phyloP scores from a whole-genome alignment of 2,888 invertebrate genomes.

The Drosophila niveifrons region DNA sequence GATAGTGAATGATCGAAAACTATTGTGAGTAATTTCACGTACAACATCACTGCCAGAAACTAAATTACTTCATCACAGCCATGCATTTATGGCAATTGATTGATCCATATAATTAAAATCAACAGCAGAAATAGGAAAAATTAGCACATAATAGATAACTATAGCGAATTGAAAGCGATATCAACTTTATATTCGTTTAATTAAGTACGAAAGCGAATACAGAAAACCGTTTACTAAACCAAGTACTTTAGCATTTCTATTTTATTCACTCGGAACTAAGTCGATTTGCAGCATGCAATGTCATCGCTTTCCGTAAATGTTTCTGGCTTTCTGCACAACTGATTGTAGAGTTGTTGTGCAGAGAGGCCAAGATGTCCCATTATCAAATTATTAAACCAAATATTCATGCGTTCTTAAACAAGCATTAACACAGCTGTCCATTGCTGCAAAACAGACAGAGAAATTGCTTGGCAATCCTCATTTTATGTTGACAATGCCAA shows the following conservation, averaged over 20 bases:
- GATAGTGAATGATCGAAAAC: constrained; percentile 31
- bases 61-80: constrained; percentile 15
- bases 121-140: neutral
- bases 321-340: neutral
- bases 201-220: neutral
- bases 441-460: constrained; percentile 1
- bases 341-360: neutral
- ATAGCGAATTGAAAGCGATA: too few species aligned
- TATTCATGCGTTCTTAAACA: neutral
- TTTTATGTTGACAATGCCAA: constrained; percentile 32
- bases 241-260: neutral
- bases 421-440: neutral
- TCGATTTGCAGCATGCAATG: neutral
- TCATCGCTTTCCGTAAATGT: neutral
- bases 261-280: neutral
- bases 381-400: constrained; percentile 11
- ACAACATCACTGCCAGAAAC: neutral
- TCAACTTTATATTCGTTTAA: neutral
- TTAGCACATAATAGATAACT: neutral
- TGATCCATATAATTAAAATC: neutral
- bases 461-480: neutral
- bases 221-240: neutral
- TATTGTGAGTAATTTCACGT: constrained; percentile 20
- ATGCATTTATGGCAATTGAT: constrained; percentile 18
- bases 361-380: neutral